Base-by-base conservation (phyloP, 2,113 vertebrate genomes). In the Upupa epops region DNA sequence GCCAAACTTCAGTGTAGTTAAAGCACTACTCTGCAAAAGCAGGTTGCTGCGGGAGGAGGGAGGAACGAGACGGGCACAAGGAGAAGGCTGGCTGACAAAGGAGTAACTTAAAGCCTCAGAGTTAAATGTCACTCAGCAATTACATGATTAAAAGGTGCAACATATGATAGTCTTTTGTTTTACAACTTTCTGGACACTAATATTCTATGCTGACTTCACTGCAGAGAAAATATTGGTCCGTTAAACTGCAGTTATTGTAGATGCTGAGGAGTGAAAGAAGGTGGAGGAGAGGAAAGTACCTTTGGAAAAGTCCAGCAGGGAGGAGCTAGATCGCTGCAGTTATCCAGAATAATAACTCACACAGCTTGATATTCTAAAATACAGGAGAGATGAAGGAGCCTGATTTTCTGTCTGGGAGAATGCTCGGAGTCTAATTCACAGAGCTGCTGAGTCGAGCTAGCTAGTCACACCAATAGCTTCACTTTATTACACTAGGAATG, bases 1-100 rank as follows among this genome's bases (percentile, higher is more conserved):
- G 99, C 99, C 99, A 99, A 98, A 98, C 98, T 97, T 98, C 98
- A 98, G 98, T 98, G 98, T 98, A 98, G 98, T 98, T 98, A 98
- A 98, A 98, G 98, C 88, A 79, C 79, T 34, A 65, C 94, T 85
- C 91, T 12, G 86, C 91, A 86, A 87, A 95, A 93, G 91, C 91
- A 83, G 92, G 76, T 24, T 81, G 86, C 81, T 75, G 52, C 11
- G 46, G 72, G 80, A 89, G 93, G 86, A 80, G 88, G 87, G 78
- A 83, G 51, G 87, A 46, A 78, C 7, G 37, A 78, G 93, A 86
- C 21, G 92, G 94, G 68, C 86, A 88, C 71, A 4, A 64, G 76
- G 94, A 77, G 89, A 77, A 83, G 91, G 88, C 85, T 94, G 94
- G 83, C 78, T 96, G 94, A 92, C 86, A 71, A 90, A 73, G 89